Evolutionary conservation across 2,888 invertebrate genomes (phyloP).

Genomic region (Nemoura dubitans): DNA sequence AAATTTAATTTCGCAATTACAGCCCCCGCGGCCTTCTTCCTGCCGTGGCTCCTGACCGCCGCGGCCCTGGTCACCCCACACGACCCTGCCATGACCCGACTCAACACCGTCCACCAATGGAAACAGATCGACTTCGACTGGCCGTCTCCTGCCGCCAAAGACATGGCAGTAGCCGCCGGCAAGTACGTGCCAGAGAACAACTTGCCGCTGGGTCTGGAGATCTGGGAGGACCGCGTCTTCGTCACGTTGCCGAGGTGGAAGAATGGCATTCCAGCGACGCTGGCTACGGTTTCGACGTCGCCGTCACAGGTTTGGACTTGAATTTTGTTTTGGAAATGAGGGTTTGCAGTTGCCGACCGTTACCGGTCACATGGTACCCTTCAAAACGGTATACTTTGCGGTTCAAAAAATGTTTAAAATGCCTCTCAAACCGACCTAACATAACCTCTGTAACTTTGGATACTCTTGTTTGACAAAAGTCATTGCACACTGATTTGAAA

Average conservation of each 20-base stretch:
- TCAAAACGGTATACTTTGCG: too few species aligned
- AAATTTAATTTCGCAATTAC: too few species aligned
- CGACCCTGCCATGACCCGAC: slow-evolving; percentile 25
- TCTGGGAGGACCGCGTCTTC: slow-evolving; percentile 74
- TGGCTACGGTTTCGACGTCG: slow-evolving; percentile 68
- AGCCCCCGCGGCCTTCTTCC: slow-evolving; percentile 38
- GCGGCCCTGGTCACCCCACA: slow-evolving; percentile 40
- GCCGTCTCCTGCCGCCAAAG: slow-evolving; percentile 66
- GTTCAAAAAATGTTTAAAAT: too few species aligned
- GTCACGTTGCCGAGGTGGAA: slow-evolving; percentile 82
- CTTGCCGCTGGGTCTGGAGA: slow-evolving; percentile 73
- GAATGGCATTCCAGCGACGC: slow-evolving; percentile 74
- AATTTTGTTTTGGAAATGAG: too few species aligned
- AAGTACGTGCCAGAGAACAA: slow-evolving; percentile 77
- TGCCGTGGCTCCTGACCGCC: slow-evolving; percentile 49
- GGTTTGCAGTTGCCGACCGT: too few species aligned
- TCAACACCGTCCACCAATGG: slow-evolving; percentile 67
- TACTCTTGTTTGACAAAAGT: too few species aligned
- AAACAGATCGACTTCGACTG: slow-evolving; percentile 78
- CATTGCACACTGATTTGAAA: too few species aligned
- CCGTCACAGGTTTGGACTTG: slow-evolving; percentile 49
- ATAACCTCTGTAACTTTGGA: too few species aligned
- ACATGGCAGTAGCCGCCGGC: slow-evolving; percentile 67
- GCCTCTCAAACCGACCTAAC: too few species aligned
- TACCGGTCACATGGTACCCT: too few species aligned